phyloP scores from a whole-genome alignment of 2,888 invertebrate genomes.

The Tachystola acroxantha region DNA sequence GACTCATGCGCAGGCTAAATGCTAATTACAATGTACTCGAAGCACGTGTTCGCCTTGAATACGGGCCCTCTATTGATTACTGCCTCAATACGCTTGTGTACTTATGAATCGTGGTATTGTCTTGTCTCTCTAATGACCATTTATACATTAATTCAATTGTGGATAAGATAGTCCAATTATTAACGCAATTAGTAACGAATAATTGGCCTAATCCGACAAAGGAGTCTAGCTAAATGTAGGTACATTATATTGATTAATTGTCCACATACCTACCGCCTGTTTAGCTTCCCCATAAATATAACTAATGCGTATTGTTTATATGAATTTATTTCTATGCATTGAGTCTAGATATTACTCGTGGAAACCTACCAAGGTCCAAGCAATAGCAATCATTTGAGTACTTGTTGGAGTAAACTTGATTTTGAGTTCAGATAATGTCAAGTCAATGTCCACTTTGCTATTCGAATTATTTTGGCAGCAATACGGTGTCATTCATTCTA shows the following conservation, averaged over 20 bases:
- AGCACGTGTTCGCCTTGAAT: slow-evolving; percentile 52
- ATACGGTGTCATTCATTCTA: slow-evolving; percentile 61
- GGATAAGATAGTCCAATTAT: too few relatives aligned
- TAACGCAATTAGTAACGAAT: too few relatives aligned
- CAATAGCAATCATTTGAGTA: neutral
- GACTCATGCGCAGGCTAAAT: slow-evolving; percentile 48
- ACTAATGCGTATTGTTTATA: too few relatives aligned
- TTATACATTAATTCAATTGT: neutral
- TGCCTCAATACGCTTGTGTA: slow-evolving; percentile 37
- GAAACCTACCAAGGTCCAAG: too few relatives aligned
- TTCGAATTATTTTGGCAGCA: slow-evolving; percentile 71
- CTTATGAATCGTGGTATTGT: slow-evolving; percentile 14
- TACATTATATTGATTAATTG: too few relatives aligned
- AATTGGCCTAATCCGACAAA: too few relatives aligned
- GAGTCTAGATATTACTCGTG: too few relatives aligned
- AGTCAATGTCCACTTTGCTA: slow-evolving; percentile 66
- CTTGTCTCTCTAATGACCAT: neutral
- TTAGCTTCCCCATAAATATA: too few relatives aligned
- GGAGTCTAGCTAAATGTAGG: too few relatives aligned
- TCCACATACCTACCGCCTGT: too few relatives aligned
- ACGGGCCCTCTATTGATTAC: slow-evolving; percentile 39
- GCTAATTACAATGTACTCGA: slow-evolving; percentile 39
- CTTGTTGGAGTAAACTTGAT: neutral
- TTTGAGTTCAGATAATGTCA: slow-evolving; percentile 43
- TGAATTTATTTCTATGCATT: too few relatives aligned